Evolutionary conservation across 30 jellyfish, hydroid and myxozoan genomes (phyloP).

Genomic region (Clytia hemisphaerica): DNA sequence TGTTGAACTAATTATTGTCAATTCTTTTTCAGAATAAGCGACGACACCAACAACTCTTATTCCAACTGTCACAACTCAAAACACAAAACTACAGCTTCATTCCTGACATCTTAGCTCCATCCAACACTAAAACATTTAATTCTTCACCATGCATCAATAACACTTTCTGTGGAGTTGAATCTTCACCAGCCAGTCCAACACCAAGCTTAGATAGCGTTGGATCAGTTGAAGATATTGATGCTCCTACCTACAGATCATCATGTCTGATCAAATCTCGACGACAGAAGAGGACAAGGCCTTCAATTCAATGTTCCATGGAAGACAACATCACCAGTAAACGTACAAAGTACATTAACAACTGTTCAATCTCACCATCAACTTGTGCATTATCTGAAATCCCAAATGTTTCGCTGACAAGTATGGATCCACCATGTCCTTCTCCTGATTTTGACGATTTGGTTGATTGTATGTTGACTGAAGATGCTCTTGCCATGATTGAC

Average conservation of each 20-base stretch:
- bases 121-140: neutral
- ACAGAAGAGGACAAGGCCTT: neutral
- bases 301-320: neutral
- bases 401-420: too few relatives aligned
- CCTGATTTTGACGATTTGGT: conserved; percentile 25
- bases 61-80: conserved; percentile 2
- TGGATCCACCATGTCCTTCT: conserved; percentile 16
- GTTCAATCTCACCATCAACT: too few relatives aligned
- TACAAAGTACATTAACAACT: too few relatives aligned
- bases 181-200: conserved; percentile 29
- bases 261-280: neutral
- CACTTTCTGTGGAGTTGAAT: too few relatives aligned
- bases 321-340: neutral
- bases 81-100: neutral
- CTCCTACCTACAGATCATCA: too few relatives aligned
- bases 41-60: neutral
- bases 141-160: too few relatives aligned
- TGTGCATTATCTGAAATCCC: too few relatives aligned
- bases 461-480: conserved; percentile 12
- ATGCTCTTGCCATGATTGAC: conserved; percentile 3
- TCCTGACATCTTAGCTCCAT: neutral
- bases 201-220: conserved; percentile 31
- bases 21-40: conserved; percentile 6
- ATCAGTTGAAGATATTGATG: conserved; percentile 8
- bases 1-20: too few relatives aligned